These are phyloP conservation scores for Montipora capitata DNA, from an alignment of 92 coral and sea anemone species.

Conservation along the genomic window DNA sequence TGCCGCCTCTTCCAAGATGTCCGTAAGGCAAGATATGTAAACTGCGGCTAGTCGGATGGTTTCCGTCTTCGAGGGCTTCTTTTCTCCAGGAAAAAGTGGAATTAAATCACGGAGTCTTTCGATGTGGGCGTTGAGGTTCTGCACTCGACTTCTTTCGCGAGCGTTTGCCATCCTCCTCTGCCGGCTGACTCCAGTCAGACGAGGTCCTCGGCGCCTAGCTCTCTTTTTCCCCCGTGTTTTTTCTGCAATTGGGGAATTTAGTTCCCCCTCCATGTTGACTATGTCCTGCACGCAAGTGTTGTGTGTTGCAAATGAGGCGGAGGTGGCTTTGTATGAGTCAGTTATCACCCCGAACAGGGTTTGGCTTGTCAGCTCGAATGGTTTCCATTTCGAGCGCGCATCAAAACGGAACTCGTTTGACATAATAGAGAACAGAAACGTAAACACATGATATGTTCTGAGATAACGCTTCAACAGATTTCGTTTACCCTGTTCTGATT, in stretches of 20 bases:
- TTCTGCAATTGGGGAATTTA: not conserved
- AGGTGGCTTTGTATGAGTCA: slow-evolving; percentile 9
- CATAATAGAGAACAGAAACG: slow-evolving; percentile 57
- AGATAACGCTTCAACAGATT: slow-evolving; percentile 41
- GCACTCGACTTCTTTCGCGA: slow-evolving; percentile 88
- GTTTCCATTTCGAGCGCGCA: slow-evolving; percentile 47
- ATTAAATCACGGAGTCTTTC: slow-evolving; percentile 86
- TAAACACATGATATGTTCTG: slow-evolving; percentile 53
- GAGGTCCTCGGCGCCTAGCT: slow-evolving; percentile 89
- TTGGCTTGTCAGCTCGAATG: slow-evolving; percentile 55
- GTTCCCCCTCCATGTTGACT: slow-evolving; percentile 25
- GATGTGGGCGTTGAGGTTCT: slow-evolving; percentile 84
- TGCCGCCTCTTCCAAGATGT: slow-evolving; percentile 77
- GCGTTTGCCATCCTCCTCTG: slow-evolving; percentile 91
- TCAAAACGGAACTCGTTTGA: slow-evolving; percentile 51
- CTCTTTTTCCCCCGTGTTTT: slow-evolving; percentile 64
- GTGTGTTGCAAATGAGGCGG: slow-evolving; percentile 36
- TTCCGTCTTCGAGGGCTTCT: slow-evolving; percentile 93
- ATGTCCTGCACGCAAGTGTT: slow-evolving; percentile 24
- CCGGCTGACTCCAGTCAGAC: slow-evolving; percentile 91
- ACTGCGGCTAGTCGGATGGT: slow-evolving; percentile 91
- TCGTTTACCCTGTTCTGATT: not conserved
- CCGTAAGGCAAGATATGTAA: slow-evolving; percentile 87
- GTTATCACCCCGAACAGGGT: slow-evolving; percentile 53
- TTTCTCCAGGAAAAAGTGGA: slow-evolving; percentile 92